Base-by-base conservation (phyloP, 2,888 invertebrate species). In the Drosophila setosimentum region DNA sequence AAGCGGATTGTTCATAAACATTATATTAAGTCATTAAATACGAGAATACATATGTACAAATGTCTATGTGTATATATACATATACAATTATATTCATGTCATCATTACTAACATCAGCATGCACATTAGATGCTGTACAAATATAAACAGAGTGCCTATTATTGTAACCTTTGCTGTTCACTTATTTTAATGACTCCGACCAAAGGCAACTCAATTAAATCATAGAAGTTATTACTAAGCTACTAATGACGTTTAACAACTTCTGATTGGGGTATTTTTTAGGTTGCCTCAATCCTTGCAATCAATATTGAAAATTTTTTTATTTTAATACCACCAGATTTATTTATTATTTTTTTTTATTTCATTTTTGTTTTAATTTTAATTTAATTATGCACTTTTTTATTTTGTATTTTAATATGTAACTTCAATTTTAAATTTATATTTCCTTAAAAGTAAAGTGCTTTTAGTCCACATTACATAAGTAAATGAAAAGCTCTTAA, bases 1-100 rank as follows among this genome's bases (percentile, higher is more conserved):
- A 55, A 68, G 54, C 37, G 48, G n/a, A 48, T 33, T 48, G 29
- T 55, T 68, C 32, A 55, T 49, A 33, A 68, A 49, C 67, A 67
- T 49, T 29, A 49, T 49, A 67, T 68, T 40, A 68, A 67, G 55
- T 40, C 54, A 68, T 67, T 67, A 68, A 66, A 50, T 0, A 53
- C 11, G 32, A 24, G 21, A 45, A 45, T 45, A 13, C 21, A 45
- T 33, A 11, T 42, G 18, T n/a, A n/a, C n/a, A n/a, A n/a, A n/a
- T n/a, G n/a, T n/a, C n/a, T n/a, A n/a, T n/a, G n/a, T n/a, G n/a
- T n/a, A n/a, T n/a, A n/a, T 21, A 21, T 11, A 42, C 42, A 42
- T 21, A 21, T 2, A 21, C 21, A 13, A 32, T 11, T 42, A 30
- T 24, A 45, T 45, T 24, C 11, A 21, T 30, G 30, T 42, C 30